Base-by-base conservation (phyloP, 2,113 vertebrate species). In the Otolemur garnettii region DNA sequence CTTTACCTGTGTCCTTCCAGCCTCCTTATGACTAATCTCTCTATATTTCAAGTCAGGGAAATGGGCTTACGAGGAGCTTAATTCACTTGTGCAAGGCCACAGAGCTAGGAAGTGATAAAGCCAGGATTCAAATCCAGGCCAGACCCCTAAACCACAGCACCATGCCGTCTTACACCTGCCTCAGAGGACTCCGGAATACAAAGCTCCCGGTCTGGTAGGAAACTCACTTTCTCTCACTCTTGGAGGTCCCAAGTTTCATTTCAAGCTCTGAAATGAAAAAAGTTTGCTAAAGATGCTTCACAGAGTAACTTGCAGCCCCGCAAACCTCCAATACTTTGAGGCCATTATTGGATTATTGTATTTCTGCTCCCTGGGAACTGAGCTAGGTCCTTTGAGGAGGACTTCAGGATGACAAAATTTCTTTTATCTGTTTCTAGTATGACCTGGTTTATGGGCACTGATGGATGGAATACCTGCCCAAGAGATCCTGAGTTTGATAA, bases 401-500 rank as follows among this genome's bases (percentile, higher is more conserved):
- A 94, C 62, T 92, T 71, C 3, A 45, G 62, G 64, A 74, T 38
- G 82, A 95, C 60, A 38, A 35, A 77, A 80, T 26, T 80, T 77
- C 35, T 88, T 66, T 86, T 78, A 84, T 90, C 78, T 92, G 64
- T 93, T 82, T 75, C 57, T 75, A 11, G 66, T 77, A 38, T 55
- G 75, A 95, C 81, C 66, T 57, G 33, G n/a, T n/a, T 95, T 87
- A 45, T 84, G 71, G 90, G 82, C 35, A 35, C 12, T 90, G 81
- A 90, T 62, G 64, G 77, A 62, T 95, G 57, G 57, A 84, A 78
- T 71, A 84, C 88, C 60, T 90, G 72, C 72, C 18, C 62, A 42
- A 68, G 64, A 82, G 79, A 62, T 87, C 93, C 91, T 69, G 91
- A 95, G 69, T 38, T 57, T 87, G 42, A 90, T 87, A 38, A 72